phyloP scores from a whole-genome alignment of 92 coral and sea anemone species.

The Zoanthus solanderi region DNA sequence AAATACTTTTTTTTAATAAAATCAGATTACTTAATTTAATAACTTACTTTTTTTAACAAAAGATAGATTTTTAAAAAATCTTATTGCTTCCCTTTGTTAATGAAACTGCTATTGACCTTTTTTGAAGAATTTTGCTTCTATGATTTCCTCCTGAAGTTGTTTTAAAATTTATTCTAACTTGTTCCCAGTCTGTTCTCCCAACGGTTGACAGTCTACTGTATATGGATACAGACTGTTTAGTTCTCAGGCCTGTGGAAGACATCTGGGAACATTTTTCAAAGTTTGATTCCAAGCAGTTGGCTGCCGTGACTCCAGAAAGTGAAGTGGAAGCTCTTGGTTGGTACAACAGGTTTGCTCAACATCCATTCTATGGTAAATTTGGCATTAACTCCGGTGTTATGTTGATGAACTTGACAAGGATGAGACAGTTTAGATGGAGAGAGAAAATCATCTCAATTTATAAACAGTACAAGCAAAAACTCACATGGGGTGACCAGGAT shows the following conservation, averaged over 20 bases:
- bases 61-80: no score
- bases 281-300: constrained; percentile 81
- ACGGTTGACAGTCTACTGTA: constrained; percentile 80
- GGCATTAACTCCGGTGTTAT: constrained; percentile 98
- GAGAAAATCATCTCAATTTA: constrained; percentile 77
- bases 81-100: no score
- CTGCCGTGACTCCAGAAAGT: constrained; percentile 86
- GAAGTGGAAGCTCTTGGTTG: constrained; percentile 80
- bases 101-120: no score
- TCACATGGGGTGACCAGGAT: constrained; percentile 98
- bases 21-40: no score
- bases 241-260: constrained; percentile 87
- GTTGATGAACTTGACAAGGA: constrained; percentile 92
- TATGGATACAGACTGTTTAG: constrained; percentile 86
- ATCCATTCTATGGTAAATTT: constrained; percentile 89
- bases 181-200: constrained; percentile 70
- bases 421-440: constrained; percentile 75
- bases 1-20: no score
- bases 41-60: no score
- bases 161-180: neutral
- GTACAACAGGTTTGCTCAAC: constrained; percentile 93
- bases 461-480: constrained; percentile 72
- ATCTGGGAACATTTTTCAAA: constrained; percentile 84
- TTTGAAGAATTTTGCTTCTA: no score
- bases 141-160: no score